Evolutionary conservation across 2,797 vertebrate species (phyloP).

Genomic region (Sebastes wilsoni): DNA sequence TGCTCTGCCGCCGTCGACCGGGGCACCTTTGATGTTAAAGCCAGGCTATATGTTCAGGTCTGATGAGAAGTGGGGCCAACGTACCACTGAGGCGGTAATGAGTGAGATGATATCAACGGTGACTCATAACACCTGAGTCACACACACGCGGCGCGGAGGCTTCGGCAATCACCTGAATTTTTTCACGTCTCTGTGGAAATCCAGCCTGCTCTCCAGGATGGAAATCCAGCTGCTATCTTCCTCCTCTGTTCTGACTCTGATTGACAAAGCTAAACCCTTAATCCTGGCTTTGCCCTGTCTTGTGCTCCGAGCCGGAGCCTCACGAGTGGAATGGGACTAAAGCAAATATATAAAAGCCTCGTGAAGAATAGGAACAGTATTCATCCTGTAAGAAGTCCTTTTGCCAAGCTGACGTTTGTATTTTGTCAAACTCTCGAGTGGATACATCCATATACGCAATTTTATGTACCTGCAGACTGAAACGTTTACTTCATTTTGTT

Average conservation of each 20-base stretch:
- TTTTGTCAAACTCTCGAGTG: slow-evolving; percentile 24
- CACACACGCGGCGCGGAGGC: slow-evolving; percentile 8
- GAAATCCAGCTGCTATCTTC: slow-evolving; percentile 59
- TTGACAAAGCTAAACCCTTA: slow-evolving; percentile 74
- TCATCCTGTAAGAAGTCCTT: slow-evolving; percentile 56
- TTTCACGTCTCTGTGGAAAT: slow-evolving; percentile 60
- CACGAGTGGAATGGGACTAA: slow-evolving; percentile 51
- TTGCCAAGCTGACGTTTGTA: slow-evolving; percentile 15
- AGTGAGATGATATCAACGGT: slow-evolving; percentile 59
- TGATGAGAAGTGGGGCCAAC: slow-evolving; percentile 25
- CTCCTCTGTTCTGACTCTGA: slow-evolving; percentile 54
- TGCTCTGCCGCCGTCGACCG: neutral
- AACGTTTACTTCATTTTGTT: slow-evolving; percentile 20
- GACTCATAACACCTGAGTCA: slow-evolving; percentile 72
- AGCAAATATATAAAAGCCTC: slow-evolving; percentile 55
- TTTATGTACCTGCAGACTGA: slow-evolving; percentile 43
- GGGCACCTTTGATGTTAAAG: slow-evolving; percentile 45
- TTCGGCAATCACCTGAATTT: slow-evolving; percentile 48
- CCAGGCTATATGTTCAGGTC: slow-evolving; percentile 37
- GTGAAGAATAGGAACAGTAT: slow-evolving; percentile 48
- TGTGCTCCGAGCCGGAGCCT: slow-evolving; percentile 54
- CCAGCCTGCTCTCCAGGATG: slow-evolving; percentile 22
- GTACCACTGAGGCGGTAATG: slow-evolving; percentile 44
- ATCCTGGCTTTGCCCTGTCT: slow-evolving; percentile 71
- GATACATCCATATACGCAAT: slow-evolving; percentile 11